These are phyloP conservation scores for Argynnis bischoffii DNA, from an alignment of 2,888 invertebrate species.

Conservation along the genomic window DNA sequence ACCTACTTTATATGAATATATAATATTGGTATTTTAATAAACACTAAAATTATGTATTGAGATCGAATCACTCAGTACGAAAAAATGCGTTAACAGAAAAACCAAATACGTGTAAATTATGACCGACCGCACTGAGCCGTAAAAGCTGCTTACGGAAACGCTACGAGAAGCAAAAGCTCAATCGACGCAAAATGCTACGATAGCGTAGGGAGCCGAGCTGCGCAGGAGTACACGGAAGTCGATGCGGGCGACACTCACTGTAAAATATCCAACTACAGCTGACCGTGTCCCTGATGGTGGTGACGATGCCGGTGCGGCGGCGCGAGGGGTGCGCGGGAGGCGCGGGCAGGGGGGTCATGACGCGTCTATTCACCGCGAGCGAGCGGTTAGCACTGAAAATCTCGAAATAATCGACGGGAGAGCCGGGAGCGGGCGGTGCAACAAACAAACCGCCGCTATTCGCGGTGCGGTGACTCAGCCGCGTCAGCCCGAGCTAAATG, in stretches of 20 bases:
- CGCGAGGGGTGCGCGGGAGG: conserved; percentile 62
- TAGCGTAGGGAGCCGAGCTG: conserved; percentile 12
- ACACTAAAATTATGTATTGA: not conserved
- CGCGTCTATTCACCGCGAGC: conserved; percentile 67
- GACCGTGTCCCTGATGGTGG: conserved; percentile 85
- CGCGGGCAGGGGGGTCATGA: conserved; percentile 74
- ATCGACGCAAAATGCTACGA: not conserved
- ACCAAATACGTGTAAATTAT: too few species aligned
- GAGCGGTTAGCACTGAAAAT: conserved; percentile 72
- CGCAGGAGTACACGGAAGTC: conserved; percentile 36
- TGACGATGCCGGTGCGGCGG: conserved; percentile 79
- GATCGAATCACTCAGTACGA: too few species aligned
- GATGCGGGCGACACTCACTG: conserved; percentile 80
- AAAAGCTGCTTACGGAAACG: not conserved
- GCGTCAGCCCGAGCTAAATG: conserved; percentile 79
- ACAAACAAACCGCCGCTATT: conserved; percentile 80
- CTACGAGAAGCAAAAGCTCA: not conserved
- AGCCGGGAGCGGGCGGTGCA: conserved; percentile 78
- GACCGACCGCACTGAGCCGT: not conserved
- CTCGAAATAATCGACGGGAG: conserved; percentile 74
- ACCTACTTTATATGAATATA: conserved; percentile 8
- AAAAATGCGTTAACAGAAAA: too few species aligned
- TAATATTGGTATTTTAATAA: not conserved
- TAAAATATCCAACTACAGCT: conserved; percentile 90
- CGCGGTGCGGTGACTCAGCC: conserved; percentile 78